phyloP scores from a whole-genome alignment of 2,888 invertebrate genomes.

The Cremastinae sp. region DNA sequence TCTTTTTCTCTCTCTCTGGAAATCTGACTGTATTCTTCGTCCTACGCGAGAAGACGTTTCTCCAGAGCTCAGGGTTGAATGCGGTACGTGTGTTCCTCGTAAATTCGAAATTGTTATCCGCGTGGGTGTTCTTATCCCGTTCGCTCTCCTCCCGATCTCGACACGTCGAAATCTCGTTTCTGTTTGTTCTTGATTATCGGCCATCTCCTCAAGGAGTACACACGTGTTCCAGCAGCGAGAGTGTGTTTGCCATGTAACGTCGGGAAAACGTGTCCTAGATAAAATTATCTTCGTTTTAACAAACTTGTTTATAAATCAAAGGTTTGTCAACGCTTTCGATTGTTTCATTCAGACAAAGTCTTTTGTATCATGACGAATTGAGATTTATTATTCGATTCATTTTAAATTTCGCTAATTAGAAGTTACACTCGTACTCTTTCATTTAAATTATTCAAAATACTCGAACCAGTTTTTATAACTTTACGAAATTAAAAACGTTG shows the following conservation, averaged over 20 bases:
- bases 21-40: background rate
- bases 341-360: too few species aligned
- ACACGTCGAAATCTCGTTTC: conserved; percentile 33
- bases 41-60: background rate
- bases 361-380: too few species aligned
- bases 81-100: conserved; percentile 51
- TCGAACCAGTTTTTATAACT: too few species aligned
- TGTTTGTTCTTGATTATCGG: conserved; percentile 61
- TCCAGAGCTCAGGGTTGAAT: conserved; percentile 24
- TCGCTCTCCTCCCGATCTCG: conserved; percentile 10
- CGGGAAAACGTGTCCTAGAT: background rate
- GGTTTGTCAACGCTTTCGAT: background rate
- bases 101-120: conserved; percentile 51
- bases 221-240: conserved; percentile 23
- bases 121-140: conserved; percentile 48
- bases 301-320: background rate
- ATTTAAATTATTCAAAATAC: too few species aligned
- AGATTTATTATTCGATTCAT: too few species aligned
- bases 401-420: too few species aligned
- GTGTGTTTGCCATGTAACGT: background rate
- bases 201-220: conserved; percentile 38
- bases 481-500: too few species aligned
- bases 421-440: too few species aligned
- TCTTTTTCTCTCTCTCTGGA: background rate
- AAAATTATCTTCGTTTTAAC: too few species aligned